phyloP scores from a whole-genome alignment of 2,888 invertebrate genomes.

The Lepidochitona cinerea region DNA sequence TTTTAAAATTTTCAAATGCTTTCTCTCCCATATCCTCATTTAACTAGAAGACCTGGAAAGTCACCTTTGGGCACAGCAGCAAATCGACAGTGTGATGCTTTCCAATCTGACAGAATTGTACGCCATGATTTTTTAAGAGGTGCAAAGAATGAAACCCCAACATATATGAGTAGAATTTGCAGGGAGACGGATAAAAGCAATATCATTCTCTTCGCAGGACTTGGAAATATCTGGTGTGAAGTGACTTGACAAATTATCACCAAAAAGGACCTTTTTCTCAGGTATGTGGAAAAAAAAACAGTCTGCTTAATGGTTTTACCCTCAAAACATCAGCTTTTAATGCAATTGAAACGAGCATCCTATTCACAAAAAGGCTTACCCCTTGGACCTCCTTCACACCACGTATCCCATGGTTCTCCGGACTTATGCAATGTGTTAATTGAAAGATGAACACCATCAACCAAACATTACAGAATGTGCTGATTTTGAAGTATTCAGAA shows the following conservation, averaged over 20 bases:
- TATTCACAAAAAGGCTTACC: too few species aligned
- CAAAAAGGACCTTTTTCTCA: conserved; percentile 65
- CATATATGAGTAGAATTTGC: neutral
- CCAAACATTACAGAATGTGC: conserved; percentile 65
- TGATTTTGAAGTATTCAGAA: conserved; percentile 63
- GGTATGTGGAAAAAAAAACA: conserved; percentile 47
- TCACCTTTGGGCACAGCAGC: neutral
- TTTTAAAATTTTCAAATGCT: neutral
- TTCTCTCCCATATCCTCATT: neutral
- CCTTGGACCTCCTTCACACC: conserved; percentile 68
- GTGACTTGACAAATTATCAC: conserved; percentile 61
- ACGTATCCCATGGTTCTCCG: conserved; percentile 65
- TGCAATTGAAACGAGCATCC: conserved; percentile 65
- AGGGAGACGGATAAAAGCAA: neutral
- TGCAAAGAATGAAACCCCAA: neutral
- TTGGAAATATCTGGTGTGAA: neutral
- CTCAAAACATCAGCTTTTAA: conserved; percentile 64
- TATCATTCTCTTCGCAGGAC: neutral
- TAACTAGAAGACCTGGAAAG: neutral
- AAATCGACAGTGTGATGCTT: neutral
- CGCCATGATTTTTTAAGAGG: neutral
- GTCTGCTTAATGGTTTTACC: conserved; percentile 53
- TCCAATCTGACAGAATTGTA: neutral
- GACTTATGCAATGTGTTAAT: conserved; percentile 71
- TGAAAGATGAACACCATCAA: conserved; percentile 64